phyloP scores from a whole-genome alignment of 2,888 invertebrate species.

The Merodon equestris region DNA sequence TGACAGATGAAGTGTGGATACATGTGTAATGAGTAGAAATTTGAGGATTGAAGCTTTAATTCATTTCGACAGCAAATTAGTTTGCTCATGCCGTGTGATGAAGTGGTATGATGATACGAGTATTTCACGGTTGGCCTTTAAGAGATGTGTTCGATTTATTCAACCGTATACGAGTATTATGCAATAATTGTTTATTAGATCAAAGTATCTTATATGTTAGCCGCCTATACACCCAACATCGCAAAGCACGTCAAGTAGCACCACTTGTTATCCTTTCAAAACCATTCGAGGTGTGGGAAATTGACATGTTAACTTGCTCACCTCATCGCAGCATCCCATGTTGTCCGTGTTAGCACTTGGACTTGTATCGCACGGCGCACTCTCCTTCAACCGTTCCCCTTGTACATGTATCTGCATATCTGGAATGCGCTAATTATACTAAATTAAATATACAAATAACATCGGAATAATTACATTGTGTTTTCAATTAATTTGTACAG shows the following conservation, averaged over 20 bases:
- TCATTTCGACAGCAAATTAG: constrained; percentile 15
- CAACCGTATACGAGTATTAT: too few species aligned
- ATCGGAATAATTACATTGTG: constrained; percentile 63
- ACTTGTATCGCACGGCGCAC: constrained; percentile 7
- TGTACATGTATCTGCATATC: constrained; percentile 33
- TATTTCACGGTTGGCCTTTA: too few species aligned
- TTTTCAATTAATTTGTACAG: constrained; percentile 63
- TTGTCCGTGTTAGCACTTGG: constrained; percentile 2
- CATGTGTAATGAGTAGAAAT: constrained; percentile 41
- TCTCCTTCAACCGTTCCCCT: constrained; percentile 25
- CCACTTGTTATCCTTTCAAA: constrained; percentile 30
- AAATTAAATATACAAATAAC: constrained; percentile 66
- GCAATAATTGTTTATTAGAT: too few species aligned
- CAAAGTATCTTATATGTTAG: too few species aligned
- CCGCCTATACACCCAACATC: constrained; percentile 7
- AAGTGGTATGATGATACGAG: too few species aligned
- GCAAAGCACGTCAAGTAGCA: constrained; percentile 5
- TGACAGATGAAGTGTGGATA: constrained; percentile 9
- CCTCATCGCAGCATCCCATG: constrained; percentile 17
- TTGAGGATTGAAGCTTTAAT: constrained; percentile 14
- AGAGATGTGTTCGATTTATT: too few species aligned
- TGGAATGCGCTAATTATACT: constrained; percentile 60
- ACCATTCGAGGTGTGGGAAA: constrained; percentile 22
- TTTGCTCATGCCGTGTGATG: too few species aligned
- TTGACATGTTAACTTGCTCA: constrained; percentile 44